Evolutionary conservation across 2,888 invertebrate genomes (phyloP), one percentile per base, ranked within the genome.

Genomic region (Athalia cordata): DNA sequence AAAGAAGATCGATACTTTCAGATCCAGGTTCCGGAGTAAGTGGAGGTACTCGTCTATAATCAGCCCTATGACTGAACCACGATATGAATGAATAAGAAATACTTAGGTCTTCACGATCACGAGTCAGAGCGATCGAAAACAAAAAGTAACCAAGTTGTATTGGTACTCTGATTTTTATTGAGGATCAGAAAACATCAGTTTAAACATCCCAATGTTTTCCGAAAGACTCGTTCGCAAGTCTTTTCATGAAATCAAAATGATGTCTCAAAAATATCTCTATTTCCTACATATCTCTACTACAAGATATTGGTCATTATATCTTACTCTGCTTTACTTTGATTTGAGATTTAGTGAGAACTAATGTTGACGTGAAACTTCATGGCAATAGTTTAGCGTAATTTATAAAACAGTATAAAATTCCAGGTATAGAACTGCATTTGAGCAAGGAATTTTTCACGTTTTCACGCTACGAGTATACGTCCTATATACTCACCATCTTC

Each of bases 401-500:
- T 52, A 68, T 57, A 72, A 72, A 72, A 72, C 59, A 59, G 72
- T 72, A 59, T 62, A 61, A 75, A 75, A 75, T 75, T 62, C 75
- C 62, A 75, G 49, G 75, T 59, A 75, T 62, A 29, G 50, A 50
- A 62, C 49, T 29, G 11, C 64, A 68, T 75, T 64, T 29, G 50
- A 52, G 62, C 75, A 50, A 75, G 64, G 49, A 64, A 75, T 75
- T 75, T 75, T 75, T 75, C 75, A 75, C 75, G 75, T 75, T 75
- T 75, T 72, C 72, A 72, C 72, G 79, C 81, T 80, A 81, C 81
- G 81, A 80, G 79, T 81, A 81, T 83, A 81, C 80, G 83, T 85
- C 87, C 86, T 86, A 86, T 86, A 87, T 87, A 89, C 89, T 89
- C 88, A 89, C 89, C 89, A 87, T 87, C 82, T 79, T 86, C 84